A percentile compares a stretch with the other conserved stretches of the same genome.
Conservation (phyloP, 2,797 vertebrate genomes). For the Knipowitschia caucasica region DNA sequence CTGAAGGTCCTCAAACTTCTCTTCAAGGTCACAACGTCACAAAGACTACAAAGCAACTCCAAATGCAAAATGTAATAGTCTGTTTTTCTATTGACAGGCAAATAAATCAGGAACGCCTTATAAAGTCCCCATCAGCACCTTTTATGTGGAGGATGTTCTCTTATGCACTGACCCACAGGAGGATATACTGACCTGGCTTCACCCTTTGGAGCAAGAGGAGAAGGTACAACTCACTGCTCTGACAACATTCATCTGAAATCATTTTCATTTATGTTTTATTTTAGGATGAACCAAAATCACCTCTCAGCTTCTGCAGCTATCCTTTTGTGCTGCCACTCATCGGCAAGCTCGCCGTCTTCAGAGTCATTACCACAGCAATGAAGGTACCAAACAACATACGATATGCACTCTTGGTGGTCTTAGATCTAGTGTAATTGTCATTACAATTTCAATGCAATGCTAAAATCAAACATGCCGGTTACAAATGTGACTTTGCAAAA, state of each 20-base stretch:
- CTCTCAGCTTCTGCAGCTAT: conserved; percentile 65
- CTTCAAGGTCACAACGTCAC: conserved; percentile 53
- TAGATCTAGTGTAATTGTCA: too few relatives aligned
- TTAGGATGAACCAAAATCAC: conserved; percentile 40
- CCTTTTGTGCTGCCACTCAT: conserved; percentile 65
- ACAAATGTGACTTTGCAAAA: too few relatives aligned
- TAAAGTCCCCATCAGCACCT: conserved; percentile 63
- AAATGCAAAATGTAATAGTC: background rate
- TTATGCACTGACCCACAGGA: accelerated
- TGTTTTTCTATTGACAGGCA: conserved; percentile 41
- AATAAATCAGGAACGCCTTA: conserved; percentile 56
- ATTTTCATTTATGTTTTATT: conserved; percentile 4
- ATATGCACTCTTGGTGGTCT: too few relatives aligned
- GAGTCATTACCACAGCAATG: accelerated
- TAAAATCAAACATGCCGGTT: too few relatives aligned
- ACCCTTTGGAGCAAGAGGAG: conserved; percentile 36
- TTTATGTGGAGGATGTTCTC: conserved; percentile 58
- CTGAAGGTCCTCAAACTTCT: conserved; percentile 65
- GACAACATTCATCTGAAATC: background rate
- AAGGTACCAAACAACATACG: too few relatives aligned
- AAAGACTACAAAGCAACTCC: background rate
- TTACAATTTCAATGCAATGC: too few relatives aligned
- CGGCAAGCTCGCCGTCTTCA: conserved; percentile 50
- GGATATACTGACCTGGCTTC: conserved; percentile 42
- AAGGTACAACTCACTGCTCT: background rate